A percentile compares a stretch with the other conserved stretches of the same genome.
Evolutionary conservation across 2,888 invertebrate genomes (phyloP).

Genomic region (Alloscopus bannaensis): DNA sequence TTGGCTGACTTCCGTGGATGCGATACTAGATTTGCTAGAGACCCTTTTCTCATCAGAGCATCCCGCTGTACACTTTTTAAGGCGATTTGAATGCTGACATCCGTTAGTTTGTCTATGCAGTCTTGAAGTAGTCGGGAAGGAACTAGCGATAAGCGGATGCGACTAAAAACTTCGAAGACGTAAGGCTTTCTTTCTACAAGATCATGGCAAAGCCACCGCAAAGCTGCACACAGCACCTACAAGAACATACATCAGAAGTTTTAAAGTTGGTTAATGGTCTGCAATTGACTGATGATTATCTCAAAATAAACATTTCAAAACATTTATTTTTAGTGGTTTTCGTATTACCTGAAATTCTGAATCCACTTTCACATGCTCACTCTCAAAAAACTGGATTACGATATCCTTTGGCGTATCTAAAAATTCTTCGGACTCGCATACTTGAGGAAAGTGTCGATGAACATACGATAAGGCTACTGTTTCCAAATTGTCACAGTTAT

Average conservation of each 20-base stretch:
- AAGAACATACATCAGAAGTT: conserved; percentile 62
- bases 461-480: conserved; percentile 88
- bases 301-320: conserved; percentile 10
- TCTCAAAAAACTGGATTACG: conserved; percentile 85
- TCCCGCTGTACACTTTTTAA: conserved; percentile 87
- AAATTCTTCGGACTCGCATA: conserved; percentile 89
- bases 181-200: conserved; percentile 85
- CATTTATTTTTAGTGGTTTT: not conserved
- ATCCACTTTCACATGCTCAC: conserved; percentile 91
- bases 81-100: conserved; percentile 78
- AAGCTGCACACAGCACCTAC: conserved; percentile 90
- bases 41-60: conserved; percentile 76
- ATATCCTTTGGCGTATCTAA: conserved; percentile 87
- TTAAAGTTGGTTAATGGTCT: not conserved
- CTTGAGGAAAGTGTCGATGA: conserved; percentile 89
- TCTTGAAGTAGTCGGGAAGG: conserved; percentile 87
- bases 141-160: conserved; percentile 89
- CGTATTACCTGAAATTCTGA: conserved; percentile 87
- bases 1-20: conserved; percentile 81
- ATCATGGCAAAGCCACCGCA: conserved; percentile 91
- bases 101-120: conserved; percentile 84
- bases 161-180: conserved; percentile 89
- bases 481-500: conserved; percentile 87
- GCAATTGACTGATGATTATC: not conserved
- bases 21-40: conserved; percentile 66